Evolutionary conservation across 2,888 invertebrate species (phyloP).

Genomic region (Eupithecia pulchellata): DNA sequence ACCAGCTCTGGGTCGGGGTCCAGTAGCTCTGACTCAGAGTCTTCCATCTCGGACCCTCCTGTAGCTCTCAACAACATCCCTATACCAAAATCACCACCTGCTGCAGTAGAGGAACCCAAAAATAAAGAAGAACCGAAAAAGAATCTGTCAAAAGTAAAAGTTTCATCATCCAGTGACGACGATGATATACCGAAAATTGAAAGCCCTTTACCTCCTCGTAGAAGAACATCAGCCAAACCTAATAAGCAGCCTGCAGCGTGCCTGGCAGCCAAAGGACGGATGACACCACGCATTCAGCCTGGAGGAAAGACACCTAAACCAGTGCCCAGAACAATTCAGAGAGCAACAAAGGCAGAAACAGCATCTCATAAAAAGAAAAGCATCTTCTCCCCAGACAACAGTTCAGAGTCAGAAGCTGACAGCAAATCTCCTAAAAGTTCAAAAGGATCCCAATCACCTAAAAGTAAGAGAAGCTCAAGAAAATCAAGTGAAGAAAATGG

Average conservation of each 20-base stretch:
- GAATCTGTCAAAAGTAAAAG: conserved; percentile 72
- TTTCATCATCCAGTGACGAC: conserved; percentile 87
- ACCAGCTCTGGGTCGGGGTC: conserved; percentile 89
- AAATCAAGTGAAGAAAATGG: conserved; percentile 77
- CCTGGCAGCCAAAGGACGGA: conserved; percentile 82
- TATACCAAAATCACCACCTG: conserved; percentile 65
- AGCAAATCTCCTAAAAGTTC: conserved; percentile 61
- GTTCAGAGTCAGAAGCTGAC: conserved; percentile 77
- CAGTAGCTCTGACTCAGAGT: conserved; percentile 89
- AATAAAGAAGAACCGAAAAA: conserved; percentile 72
- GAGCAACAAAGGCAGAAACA: conserved; percentile 61
- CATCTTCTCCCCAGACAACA: conserved; percentile 93
- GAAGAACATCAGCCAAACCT: conserved; percentile 85
- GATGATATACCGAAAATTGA: conserved; percentile 82
- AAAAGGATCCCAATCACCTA: conserved; percentile 49
- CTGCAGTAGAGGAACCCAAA: conserved; percentile 71
- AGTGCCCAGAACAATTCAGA: conserved; percentile 70
- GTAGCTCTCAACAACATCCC: conserved; percentile 47
- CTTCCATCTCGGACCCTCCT: conserved; percentile 83
- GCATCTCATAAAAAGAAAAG: conserved; percentile 88
- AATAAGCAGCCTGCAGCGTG: conserved; percentile 82
- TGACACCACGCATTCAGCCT: conserved; percentile 58
- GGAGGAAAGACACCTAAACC: conserved; percentile 78
- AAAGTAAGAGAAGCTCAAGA: conserved; percentile 64
- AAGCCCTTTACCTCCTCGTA: conserved; percentile 74